These are phyloP conservation scores for Scytalopus superciliaris DNA, from an alignment of 2,113 vertebrate species.

Conservation along the genomic window DNA sequence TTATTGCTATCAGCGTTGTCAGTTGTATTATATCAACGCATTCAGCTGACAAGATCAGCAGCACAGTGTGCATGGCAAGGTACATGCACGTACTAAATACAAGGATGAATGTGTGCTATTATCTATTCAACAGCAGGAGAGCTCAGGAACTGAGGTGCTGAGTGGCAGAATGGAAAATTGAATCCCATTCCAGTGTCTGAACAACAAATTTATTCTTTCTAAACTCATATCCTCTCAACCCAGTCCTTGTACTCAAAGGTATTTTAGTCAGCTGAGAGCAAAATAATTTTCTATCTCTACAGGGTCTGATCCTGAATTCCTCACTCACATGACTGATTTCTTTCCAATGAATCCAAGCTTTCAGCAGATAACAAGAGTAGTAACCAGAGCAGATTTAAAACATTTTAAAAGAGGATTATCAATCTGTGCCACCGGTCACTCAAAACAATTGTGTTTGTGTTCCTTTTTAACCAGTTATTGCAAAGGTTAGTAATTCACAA, in stretches of 20 bases:
- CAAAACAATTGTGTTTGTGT: not conserved
- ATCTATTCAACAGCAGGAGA: constrained; percentile 10
- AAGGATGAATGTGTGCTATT: not conserved
- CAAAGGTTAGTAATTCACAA: constrained; percentile 7
- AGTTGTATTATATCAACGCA: not conserved
- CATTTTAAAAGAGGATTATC: not conserved
- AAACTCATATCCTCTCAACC: not conserved
- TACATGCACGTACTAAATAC: not conserved
- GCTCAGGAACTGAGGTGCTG: not conserved
- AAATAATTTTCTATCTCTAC: constrained; percentile 5
- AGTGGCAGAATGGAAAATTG: constrained; percentile 28
- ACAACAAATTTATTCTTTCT: constrained; percentile 30
- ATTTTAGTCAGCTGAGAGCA: constrained; percentile 22
- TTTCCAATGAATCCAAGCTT: not conserved
- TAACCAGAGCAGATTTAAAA: constrained; percentile 10
- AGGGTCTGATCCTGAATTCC: not conserved
- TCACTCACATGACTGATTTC: not conserved
- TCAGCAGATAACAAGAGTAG: not conserved
- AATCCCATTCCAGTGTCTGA: constrained; percentile 3
- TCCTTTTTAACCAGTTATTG: not conserved
- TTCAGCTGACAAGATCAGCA: constrained; percentile 5
- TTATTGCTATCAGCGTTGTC: not conserved
- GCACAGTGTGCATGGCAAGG: not conserved
- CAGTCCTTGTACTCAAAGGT: not conserved
- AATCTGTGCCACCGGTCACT: not conserved